Conservation (phyloP, 1,140 invertebrate species). For the Drosophila serrata region DNA sequence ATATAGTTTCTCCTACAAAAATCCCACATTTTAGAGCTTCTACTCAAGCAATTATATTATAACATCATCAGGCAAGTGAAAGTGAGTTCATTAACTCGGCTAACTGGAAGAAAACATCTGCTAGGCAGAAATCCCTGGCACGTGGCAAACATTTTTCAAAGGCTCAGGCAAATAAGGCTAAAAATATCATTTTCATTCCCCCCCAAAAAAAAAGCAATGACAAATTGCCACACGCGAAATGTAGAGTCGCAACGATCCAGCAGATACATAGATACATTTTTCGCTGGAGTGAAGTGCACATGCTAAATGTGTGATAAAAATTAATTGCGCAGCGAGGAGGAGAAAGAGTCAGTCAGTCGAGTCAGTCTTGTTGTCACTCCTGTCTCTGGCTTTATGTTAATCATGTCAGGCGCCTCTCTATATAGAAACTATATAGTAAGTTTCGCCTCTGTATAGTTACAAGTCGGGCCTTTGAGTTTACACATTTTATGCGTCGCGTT, state of each 20-base stretch:
- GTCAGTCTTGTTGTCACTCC: slow-evolving; percentile 36
- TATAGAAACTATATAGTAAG: neutral
- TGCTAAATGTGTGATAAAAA: slow-evolving; percentile 83
- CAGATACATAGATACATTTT: slow-evolving; percentile 12
- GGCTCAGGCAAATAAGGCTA: slow-evolving; percentile 48
- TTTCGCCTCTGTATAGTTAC: neutral
- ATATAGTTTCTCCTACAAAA: neutral
- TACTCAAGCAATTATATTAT: slow-evolving; percentile 16
- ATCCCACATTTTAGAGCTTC: neutral
- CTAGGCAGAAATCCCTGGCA: slow-evolving; percentile 23
- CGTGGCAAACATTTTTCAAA: slow-evolving; percentile 67
- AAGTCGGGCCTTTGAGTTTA: slow-evolving; percentile 59
- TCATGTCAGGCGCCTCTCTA: slow-evolving; percentile 51
- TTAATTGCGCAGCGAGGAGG: slow-evolving; percentile 76
- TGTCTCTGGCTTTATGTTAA: slow-evolving; percentile 65
- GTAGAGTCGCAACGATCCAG: slow-evolving; percentile 11
- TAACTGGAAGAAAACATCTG: slow-evolving; percentile 35
- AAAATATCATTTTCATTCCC: slow-evolving; percentile 28
- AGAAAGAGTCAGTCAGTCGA: neutral
- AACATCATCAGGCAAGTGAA: slow-evolving; percentile 14
- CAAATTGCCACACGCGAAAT: slow-evolving; percentile 64
- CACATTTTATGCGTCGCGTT: slow-evolving; percentile 33
- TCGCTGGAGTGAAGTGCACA: slow-evolving; percentile 33
- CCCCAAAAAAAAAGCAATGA: slow-evolving; percentile 39
- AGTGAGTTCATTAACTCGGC: slow-evolving; percentile 67